Percentiles rank a stretch among this genome's conserved stretches.
phyloP scores from a whole-genome alignment of 2,888 invertebrate genomes.

The Drosophila seclusa region DNA sequence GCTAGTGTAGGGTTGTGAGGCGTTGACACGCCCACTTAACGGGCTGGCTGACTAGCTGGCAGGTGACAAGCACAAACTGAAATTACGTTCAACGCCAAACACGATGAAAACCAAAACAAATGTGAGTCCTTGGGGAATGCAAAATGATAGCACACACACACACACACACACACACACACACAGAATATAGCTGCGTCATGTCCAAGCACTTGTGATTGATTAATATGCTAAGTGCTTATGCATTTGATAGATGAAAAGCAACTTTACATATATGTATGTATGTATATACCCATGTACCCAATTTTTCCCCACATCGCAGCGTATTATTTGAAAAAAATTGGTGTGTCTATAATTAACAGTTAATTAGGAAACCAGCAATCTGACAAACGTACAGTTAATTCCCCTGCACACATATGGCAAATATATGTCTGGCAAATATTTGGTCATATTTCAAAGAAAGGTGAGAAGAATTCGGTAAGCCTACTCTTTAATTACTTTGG shows the following conservation, averaged over 20 bases:
- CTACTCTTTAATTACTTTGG: fast-evolving
- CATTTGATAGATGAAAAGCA: constrained; percentile 39
- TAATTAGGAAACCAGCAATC: constrained; percentile 13
- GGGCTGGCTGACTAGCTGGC: background rate
- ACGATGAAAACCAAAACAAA: background rate
- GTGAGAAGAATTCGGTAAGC: background rate
- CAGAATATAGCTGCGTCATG: constrained; percentile 13
- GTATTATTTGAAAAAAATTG: background rate
- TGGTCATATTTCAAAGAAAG: constrained; percentile 2
- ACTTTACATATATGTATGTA: background rate
- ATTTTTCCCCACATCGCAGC: background rate
- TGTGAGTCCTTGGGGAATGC: constrained; percentile 47
- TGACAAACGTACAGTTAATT: constrained; percentile 8
- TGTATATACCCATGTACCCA: background rate
- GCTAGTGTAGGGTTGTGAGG: background rate
- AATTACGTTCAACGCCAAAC: constrained; percentile 3
- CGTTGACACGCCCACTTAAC: background rate
- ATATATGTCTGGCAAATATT: background rate
- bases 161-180: background rate
- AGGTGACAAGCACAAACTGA: background rate
- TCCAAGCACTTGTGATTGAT: constrained; percentile 57
- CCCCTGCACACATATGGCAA: background rate
- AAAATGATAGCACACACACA: constrained; percentile 39
- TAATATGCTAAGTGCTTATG: constrained; percentile 53
- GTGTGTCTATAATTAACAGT: constrained; percentile 26